Evolutionary conservation across 2,797 vertebrate species (phyloP), one percentile per base, ranked within the genome.

Genomic region (Basileuterus tristriatus): DNA sequence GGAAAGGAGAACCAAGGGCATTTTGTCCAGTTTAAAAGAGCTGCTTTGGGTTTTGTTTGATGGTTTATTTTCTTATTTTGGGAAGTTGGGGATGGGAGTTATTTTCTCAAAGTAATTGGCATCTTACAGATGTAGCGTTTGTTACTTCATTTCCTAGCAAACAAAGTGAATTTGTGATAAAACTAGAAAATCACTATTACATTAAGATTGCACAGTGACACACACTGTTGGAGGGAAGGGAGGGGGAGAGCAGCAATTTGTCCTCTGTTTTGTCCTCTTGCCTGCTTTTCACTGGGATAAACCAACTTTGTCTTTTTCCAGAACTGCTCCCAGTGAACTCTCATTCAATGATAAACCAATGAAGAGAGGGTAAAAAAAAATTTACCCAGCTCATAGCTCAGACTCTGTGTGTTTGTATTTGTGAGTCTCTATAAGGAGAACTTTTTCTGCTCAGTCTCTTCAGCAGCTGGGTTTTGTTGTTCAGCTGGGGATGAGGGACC

Each of bases 1-100:
- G 43, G 43, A 36, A 34, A 92, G 81, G 52, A 80, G 75, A 91
- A 92, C 89, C 36, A 27, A 78, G 52, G 93, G 67, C 0, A 0
- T 84, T 93, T 82, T 71, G 56, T 89, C 50, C 59, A 27, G 47
- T 77, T 86, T 72, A 37, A 82, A 90, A 90, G 70, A 86, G 46
- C 74, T 90, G 89, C 87, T 93, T 81, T 87, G 87, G 34, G 29
- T 91, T 93, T 85, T 84, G 49, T 91, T 87, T 76, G 63, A 79
- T 90, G 64, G 39, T 49, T 83, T 71, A 37, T 58, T 88, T 89
- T 75, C 59, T 76, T 80, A 47, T 76, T 93, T 93, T 60, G 60
- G 59, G 41, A 76, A 46, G 44, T 0, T 2, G 2, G 29, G 49
- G 6, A 29, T 36, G 36, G 16, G 60, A 72, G n/a, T 81, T 74